phyloP scores from a whole-genome alignment of 2,888 invertebrate species.

The Thymelicus acteon region DNA sequence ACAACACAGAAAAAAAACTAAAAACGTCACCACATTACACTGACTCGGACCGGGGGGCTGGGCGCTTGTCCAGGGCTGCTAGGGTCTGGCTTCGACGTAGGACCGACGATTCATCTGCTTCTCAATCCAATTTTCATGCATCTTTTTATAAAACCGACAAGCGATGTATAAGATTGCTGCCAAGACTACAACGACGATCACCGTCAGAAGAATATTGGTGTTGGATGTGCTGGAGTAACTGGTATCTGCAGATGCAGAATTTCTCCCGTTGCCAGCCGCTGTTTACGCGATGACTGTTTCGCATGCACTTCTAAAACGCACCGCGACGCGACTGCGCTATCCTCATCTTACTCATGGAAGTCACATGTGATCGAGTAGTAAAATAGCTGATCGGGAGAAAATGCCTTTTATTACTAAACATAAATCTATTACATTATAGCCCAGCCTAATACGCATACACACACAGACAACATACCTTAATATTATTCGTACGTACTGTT shows the following conservation, averaged over 20 bases:
- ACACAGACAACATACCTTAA: no score
- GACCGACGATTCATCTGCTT: constrained; percentile 16
- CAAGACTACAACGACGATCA: constrained; percentile 8
- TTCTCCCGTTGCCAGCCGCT: constrained; percentile 7
- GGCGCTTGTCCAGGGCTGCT: constrained; percentile 4
- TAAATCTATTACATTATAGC: no score
- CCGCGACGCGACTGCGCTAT: constrained; percentile 8
- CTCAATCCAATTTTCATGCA: constrained; percentile 11
- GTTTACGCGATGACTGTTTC: constrained; percentile 13
- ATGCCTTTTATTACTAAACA: no score
- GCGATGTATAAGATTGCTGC: constrained; percentile 1
- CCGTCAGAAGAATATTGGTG: constrained; percentile 19
- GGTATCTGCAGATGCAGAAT: constrained; percentile 11
- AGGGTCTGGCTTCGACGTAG: constrained; percentile 11
- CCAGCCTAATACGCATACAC: no score
- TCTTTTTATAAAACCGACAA: constrained; percentile 4
- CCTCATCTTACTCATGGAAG: constrained; percentile 1
- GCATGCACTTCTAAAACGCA: neutral
- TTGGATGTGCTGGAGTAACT: constrained; percentile 18
- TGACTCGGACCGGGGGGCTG: neutral
- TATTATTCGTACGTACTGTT: no score
- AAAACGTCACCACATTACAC: constrained; percentile 6
- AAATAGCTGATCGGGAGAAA: no score
- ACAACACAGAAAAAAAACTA: neutral
- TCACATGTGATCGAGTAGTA: no score